Base-by-base conservation (phyloP, 2,113 vertebrate species). In the Sebastes fasciatus region DNA sequence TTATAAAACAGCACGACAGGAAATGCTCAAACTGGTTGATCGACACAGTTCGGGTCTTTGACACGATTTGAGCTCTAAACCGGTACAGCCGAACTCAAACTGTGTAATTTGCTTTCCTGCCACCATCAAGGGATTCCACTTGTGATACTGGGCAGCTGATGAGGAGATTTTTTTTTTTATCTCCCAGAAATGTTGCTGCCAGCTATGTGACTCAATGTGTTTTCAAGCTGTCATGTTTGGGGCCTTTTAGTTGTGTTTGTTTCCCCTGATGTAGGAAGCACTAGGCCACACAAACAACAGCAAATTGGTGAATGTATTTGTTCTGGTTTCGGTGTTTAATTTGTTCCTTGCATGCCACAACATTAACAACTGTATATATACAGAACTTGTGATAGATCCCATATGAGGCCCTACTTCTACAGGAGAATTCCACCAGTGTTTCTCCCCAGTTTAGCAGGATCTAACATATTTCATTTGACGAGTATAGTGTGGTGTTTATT, bases 151-250 rank as follows among this genome's bases (percentile, higher is more conserved):
- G 63, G 46, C 23, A 71, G 45, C 74, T 60, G 65, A 80, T 78
- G 75, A 84, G 61, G 65, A 82, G 71, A 34, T 34, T 60, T 78
- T 85, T 54, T 74, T 79, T 66, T 64, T 71, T 61, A 60, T 80
- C 62, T 70, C 58, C 23, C 79, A 51, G 49, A 58, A 49, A 73
- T 42, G 14, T 26, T 67, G 55, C 70, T 80, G 85, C 62, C 79
- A 82, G 52, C 64, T 26, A 51, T 84, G 48, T 45, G 69, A 62
- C 74, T 65, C 61, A 10, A 11, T 55, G 51, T 45, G 54, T 82
- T 77, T 71, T 75, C 55, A 72, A 83, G 74, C 74, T 81, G 80
- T 72, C 65, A 26, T 40, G 62, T 89, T 72, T 65, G 23, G 61
- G 60, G 76, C 26, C 43, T 77, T 85, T 72, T 26, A 26, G 19